Evolutionary conservation across 2,888 invertebrate species (phyloP), one percentile per base, ranked within the genome.

Genomic region (Drosophila sordidula): DNA sequence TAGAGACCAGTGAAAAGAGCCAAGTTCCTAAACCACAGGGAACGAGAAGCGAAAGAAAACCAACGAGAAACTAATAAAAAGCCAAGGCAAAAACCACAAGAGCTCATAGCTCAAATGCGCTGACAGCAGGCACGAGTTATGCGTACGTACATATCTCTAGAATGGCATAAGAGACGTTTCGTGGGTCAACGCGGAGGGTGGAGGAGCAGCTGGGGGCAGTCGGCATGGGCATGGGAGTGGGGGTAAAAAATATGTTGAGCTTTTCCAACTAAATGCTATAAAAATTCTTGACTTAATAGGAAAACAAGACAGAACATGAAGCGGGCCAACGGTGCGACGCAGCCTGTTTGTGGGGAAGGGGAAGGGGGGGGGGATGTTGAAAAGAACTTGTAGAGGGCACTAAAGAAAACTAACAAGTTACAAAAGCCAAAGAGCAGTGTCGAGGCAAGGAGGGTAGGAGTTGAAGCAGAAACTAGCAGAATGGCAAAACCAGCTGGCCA

Each of bases 221-320:
- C 16, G 29, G 52, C 52, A 32, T 32, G 12, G 41, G 16, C 29
- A 41, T 26, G 51, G 29, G 5, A 52, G 54, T 42, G 4, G 42
- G 54, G 49, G 59, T 57, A 67, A 66, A 71, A 79, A 82, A 81
- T 86, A 84, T 84, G 83, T 80, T 83, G 78, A 86, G 86, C 82
- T 87, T 84, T 86, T 87, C 82, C 85, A 87, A 80, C 85, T 85
- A 86, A 87, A 87, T 86, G 85, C 87, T 87, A 86, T 86, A 87
- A 86, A 86, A 86, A 86, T 86, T 82, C 87, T 86, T 80, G 82
- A 87, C 85, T 87, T 86, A 85, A 85, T 85, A 87, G 87, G 80
- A 87, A 85, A 87, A 85, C 85, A 85, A 85, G 87, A 80, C 80
- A 87, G 77, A 84, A 84, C 84, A 86, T 38, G 64, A 67, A 42